Percentiles rank a stretch among this genome's conserved stretches.
phyloP scores from a whole-genome alignment of 2,113 vertebrate species.

The Lasiurus cinereus region DNA sequence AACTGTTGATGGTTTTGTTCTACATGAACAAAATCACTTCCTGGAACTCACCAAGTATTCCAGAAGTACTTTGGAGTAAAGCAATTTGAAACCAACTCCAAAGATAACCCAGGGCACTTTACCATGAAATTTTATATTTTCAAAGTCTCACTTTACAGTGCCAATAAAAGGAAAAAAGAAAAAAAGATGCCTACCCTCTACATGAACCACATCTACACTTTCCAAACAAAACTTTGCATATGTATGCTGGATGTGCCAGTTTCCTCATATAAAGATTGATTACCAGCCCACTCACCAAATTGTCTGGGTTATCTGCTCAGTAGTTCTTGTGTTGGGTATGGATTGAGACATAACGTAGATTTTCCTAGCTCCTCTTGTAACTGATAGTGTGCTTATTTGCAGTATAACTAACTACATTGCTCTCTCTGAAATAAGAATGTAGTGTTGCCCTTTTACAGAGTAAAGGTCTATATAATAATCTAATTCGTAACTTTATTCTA shows the following conservation, averaged over 20 bases:
- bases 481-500: background rate
- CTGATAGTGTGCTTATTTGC: background rate
- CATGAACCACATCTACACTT: background rate
- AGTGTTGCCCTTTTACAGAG: background rate
- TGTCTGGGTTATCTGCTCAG: slow-evolving; percentile 44
- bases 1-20: slow-evolving; percentile 43
- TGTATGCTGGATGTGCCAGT: background rate
- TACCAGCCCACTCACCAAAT: background rate
- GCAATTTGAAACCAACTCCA: slow-evolving; percentile 53
- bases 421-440: background rate
- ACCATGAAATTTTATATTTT: slow-evolving; percentile 55
- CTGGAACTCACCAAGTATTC: slow-evolving; percentile 54
- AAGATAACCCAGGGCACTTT: slow-evolving; percentile 45
- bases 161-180: background rate
- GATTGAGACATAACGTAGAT: background rate
- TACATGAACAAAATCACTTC: slow-evolving; percentile 70
- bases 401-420: background rate
- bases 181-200: background rate
- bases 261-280: slow-evolving; percentile 31
- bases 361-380: slow-evolving; percentile 14
- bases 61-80: slow-evolving; percentile 58
- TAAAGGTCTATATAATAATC: background rate
- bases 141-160: slow-evolving; percentile 42
- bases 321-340: slow-evolving; percentile 14
- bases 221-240: slow-evolving; percentile 6